phyloP scores from a whole-genome alignment of 2,113 vertebrate genomes.

The Galemys pyrenaicus region DNA sequence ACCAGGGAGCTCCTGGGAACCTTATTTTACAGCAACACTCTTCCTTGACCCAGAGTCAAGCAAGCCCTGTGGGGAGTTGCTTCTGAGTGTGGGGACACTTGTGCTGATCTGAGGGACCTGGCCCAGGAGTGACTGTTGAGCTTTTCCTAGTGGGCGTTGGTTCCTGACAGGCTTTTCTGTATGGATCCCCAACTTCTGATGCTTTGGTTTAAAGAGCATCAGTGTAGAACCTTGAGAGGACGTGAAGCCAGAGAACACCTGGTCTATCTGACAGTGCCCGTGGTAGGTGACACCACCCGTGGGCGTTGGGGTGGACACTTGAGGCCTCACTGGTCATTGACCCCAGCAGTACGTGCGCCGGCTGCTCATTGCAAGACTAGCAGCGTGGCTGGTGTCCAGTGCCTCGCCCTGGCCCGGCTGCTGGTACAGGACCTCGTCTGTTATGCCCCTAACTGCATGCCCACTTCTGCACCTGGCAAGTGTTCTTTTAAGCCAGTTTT shows the following conservation, averaged over 20 bases:
- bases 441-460: background rate
- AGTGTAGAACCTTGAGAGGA: background rate
- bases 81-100: too few species aligned
- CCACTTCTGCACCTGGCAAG: background rate
- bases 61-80: too few species aligned
- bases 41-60: too few species aligned
- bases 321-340: background rate
- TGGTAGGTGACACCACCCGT: background rate
- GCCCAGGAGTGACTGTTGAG: too few species aligned
- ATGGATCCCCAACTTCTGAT: too few species aligned
- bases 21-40: too few species aligned
- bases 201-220: background rate
- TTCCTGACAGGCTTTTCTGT: too few species aligned
- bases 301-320: background rate
- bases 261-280: background rate
- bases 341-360: background rate
- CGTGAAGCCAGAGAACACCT: background rate
- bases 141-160: too few species aligned
- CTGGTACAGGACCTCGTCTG: too few species aligned
- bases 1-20: too few species aligned
- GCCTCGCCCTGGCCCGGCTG: background rate
- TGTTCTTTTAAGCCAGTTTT: background rate
- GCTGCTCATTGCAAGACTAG: background rate
- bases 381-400: background rate
- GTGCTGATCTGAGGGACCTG: too few species aligned